Evolutionary conservation across 2,797 vertebrate species (phyloP), one percentile per base, ranked within the genome.

Genomic region (Sorex maritimensis): DNA sequence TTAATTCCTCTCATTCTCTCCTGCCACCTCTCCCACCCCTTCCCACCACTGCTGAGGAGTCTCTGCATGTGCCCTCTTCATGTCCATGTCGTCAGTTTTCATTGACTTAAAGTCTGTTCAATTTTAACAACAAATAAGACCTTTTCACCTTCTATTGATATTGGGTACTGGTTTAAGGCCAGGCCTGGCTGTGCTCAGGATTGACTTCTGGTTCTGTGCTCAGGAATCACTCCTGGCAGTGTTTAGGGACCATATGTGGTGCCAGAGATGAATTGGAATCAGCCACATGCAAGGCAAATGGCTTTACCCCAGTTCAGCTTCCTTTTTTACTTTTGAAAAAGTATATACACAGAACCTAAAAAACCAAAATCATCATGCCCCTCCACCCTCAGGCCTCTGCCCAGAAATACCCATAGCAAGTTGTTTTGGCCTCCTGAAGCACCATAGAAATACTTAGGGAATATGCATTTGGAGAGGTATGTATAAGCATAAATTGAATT

Each of bases 41-140:
- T 68, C 17, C n/a, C 21, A 92, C 72, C 63, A 67, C 86, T 28
- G 23, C 90, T 81, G 75, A 83, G 69, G 78, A 75, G 24, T 71
- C 49, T 69, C 17, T 69, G 49, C 34, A 30, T 63, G 34, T 58
- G 23, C 46, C 80, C 79, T 81, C 44, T 88, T 61, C 46, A 0
- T 17, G 19, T 63, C 67, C 46, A 0, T 17, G 19, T 63, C 73
- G 74, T 85, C 55, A 41, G 5, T 81, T 87, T 65, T 44, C 41
- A 30, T 81, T 93, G 55, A 12, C 71, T 87, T 44, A 24, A 30
- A 85, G 67, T 24, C 38, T 41, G 1, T 46, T 52, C 72, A 82
- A 84, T 94, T 90, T 79, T 93, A 77, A 74, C 13, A 55, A 34
- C 17, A 5, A 71, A 15, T 44, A 30, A 46, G 67, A 52, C 19